Percentiles rank a stretch among this genome's conserved stretches.
Conservation (phyloP, 92 coral and sea anemone species). For the Diadumene lineata region DNA sequence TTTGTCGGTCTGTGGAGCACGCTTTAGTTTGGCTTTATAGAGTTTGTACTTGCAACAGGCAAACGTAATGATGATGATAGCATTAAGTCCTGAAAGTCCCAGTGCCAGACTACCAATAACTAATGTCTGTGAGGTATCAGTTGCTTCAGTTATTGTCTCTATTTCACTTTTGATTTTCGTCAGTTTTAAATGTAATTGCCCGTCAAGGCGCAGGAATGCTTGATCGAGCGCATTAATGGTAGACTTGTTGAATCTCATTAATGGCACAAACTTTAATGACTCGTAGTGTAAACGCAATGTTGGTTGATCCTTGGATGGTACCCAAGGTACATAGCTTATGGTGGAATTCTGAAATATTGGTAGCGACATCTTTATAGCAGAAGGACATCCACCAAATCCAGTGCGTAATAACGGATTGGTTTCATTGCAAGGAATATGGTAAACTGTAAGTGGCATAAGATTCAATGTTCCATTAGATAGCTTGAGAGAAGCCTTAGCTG, state of each 20-base stretch:
- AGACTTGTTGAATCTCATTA: slow-evolving; percentile 19
- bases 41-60: too few species aligned
- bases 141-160: slow-evolving; percentile 14
- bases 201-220: slow-evolving; percentile 24
- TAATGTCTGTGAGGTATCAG: too few species aligned
- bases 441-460: slow-evolving; percentile 22
- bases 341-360: slow-evolving; percentile 16
- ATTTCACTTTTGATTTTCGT: slow-evolving; percentile 11
- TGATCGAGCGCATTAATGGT: slow-evolving; percentile 27
- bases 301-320: background rate
- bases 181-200: background rate
- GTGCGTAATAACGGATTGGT: background rate
- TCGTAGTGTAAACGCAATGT: slow-evolving; percentile 18
- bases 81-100: too few species aligned
- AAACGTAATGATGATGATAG: too few species aligned
- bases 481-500: background rate
- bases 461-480: background rate
- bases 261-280: slow-evolving; percentile 31
- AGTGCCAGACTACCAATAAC: too few species aligned
- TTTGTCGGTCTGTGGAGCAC: too few species aligned
- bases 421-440: slow-evolving; percentile 37
- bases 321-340: slow-evolving; percentile 29
- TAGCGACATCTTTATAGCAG: background rate
- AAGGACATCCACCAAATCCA: slow-evolving; percentile 32
- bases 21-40: too few species aligned